Evolutionary conservation across 2,113 vertebrate genomes (phyloP).

Genomic region (Melanotaenia duboulayi): DNA sequence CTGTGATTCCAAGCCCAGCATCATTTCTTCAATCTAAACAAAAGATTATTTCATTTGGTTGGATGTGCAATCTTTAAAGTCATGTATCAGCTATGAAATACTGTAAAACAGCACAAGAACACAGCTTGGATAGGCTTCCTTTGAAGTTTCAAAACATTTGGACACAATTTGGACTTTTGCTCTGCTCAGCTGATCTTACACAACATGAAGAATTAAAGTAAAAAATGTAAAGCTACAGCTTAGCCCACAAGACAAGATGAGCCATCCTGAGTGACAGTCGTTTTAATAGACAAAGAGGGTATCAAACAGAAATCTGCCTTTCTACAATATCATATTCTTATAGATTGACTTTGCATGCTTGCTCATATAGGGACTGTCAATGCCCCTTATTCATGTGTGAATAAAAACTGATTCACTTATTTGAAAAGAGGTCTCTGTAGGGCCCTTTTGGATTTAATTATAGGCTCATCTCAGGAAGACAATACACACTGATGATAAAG

Average conservation of each 20-base stretch:
- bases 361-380: slow-evolving; percentile 49
- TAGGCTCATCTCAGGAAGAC: slow-evolving; percentile 62
- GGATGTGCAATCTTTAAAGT: neutral
- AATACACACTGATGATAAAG: slow-evolving; percentile 68
- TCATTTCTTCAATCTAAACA: too few relatives aligned
- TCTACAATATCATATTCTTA: slow-evolving; percentile 52
- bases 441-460: slow-evolving; percentile 71
- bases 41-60: neutral
- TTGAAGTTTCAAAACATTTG: slow-evolving; percentile 40
- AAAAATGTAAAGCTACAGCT: slow-evolving; percentile 55
- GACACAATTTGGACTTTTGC: slow-evolving; percentile 37
- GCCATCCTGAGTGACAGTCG: slow-evolving; percentile 46
- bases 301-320: slow-evolving; percentile 67
- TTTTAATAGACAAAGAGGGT: slow-evolving; percentile 53
- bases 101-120: neutral
- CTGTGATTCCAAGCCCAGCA: neutral
- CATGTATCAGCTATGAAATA: neutral
- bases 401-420: slow-evolving; percentile 74
- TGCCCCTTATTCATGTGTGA: slow-evolving; percentile 59
- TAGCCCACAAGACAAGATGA: slow-evolving; percentile 41
- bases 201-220: slow-evolving; percentile 25
- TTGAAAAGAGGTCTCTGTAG: slow-evolving; percentile 57
- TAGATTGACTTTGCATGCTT: slow-evolving; percentile 58
- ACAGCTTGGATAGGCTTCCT: neutral
- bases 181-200: slow-evolving; percentile 3